Conservation (phyloP, 1,140 invertebrate genomes). For the Sipha flava region DNA sequence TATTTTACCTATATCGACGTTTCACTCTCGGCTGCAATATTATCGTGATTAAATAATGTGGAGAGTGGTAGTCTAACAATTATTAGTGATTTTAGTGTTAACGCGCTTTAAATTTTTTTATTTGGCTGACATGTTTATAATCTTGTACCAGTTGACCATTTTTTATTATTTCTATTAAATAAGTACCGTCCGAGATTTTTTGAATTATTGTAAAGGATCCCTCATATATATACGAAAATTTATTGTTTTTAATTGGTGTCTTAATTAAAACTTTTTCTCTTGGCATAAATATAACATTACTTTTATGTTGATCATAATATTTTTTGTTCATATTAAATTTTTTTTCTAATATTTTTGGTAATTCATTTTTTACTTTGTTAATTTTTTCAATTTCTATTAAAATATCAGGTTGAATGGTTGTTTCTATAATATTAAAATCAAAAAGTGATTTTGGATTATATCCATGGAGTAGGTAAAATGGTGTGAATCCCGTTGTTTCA, state of each 20-base stretch:
- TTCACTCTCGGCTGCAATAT: too few relatives aligned
- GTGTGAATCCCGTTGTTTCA: not conserved
- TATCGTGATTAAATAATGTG: too few relatives aligned
- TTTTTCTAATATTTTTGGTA: not conserved
- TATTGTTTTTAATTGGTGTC: not conserved
- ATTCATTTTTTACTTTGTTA: not conserved
- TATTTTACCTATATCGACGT: too few relatives aligned
- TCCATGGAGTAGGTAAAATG: not conserved
- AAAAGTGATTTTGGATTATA: not conserved
- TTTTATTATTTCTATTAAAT: not conserved
- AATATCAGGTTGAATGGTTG: not conserved
- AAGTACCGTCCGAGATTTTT: not conserved
- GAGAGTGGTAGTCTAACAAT: too few relatives aligned
- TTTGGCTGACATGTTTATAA: not conserved
- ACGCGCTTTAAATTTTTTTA: too few relatives aligned
- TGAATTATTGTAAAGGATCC: not conserved
- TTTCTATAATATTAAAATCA: not conserved
- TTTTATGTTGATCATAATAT: not conserved
- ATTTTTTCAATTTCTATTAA: not conserved
- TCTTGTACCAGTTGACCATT: not conserved
- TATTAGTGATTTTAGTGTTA: too few relatives aligned
- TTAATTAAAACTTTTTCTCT: not conserved
- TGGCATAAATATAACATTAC: not conserved
- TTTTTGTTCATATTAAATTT: too few relatives aligned
- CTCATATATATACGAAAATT: not conserved